phyloP scores from a whole-genome alignment of 2,797 vertebrate species.

The Xerus rutilus region DNA sequence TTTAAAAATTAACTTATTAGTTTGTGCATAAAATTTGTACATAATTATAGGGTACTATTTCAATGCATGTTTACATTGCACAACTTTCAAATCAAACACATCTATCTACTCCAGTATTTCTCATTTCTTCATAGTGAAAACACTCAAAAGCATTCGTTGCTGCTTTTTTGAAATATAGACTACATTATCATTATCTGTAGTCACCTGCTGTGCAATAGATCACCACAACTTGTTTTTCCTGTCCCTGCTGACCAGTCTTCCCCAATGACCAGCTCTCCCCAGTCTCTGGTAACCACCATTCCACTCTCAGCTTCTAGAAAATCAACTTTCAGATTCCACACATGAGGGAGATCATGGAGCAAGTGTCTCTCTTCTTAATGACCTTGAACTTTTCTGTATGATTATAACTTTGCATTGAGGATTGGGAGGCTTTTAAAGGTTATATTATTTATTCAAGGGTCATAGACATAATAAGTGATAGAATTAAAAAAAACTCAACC shows the following conservation, averaged over 20 bases:
- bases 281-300: neutral
- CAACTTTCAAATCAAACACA: neutral
- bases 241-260: neutral
- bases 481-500: neutral
- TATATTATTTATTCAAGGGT: slow-evolving; percentile 34
- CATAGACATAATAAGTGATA: neutral
- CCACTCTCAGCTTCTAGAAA: no score
- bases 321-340: neutral
- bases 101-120: neutral
- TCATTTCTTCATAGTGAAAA: neutral
- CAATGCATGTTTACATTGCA: neutral
- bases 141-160: neutral
- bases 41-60: neutral
- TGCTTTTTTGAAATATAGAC: neutral
- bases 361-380: neutral
- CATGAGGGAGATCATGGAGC: neutral
- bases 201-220: no score
- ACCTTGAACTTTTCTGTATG: slow-evolving; percentile 21
- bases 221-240: neutral
- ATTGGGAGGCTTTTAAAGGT: slow-evolving; percentile 28
- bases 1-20: neutral
- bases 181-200: neutral
- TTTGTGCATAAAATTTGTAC: neutral
- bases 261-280: neutral
- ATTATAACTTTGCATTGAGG: slow-evolving; percentile 23